These are phyloP conservation scores for Ochropacha duplaris DNA, from an alignment of 2,888 invertebrate species.

Conservation along the genomic window DNA sequence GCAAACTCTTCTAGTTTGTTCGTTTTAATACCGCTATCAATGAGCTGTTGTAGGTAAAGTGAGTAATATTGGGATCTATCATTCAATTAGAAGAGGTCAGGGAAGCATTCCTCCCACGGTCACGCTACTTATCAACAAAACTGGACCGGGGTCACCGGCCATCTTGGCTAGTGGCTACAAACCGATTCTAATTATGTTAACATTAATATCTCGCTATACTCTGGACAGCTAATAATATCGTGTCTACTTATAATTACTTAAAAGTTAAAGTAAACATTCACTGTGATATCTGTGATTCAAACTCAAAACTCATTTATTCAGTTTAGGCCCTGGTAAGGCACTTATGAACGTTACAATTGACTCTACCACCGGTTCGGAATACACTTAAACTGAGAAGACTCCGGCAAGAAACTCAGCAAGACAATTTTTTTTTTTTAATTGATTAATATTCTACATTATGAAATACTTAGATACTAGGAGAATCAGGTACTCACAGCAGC, in stretches of 20 bases:
- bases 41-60: neutral
- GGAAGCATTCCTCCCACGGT: conserved; percentile 65
- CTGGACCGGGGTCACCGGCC: conserved; percentile 48
- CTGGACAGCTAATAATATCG: conserved; percentile 5
- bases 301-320: no score
- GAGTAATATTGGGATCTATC: conserved; percentile 39
- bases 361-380: no score
- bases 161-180: conserved; percentile 19
- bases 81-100: conserved; percentile 69
- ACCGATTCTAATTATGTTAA: conserved; percentile 20
- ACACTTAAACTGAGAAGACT: no score
- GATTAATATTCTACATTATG: neutral
- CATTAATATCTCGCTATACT: no score
- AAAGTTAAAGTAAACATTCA: neutral
- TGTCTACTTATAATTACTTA: neutral
- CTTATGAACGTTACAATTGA: no score
- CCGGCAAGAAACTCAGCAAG: no score
- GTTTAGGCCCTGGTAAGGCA: no score
- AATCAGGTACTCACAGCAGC: neutral
- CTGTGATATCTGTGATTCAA: no score
- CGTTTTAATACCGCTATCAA: neutral
- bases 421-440: no score
- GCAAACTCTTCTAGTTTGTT: neutral
- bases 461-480: no score
- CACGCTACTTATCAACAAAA: conserved; percentile 50